A percentile compares a stretch with the other conserved stretches of the same genome.
These are phyloP conservation scores for Willisornis vidua DNA, from an alignment of 2,113 vertebrate genomes.

Conservation along the genomic window DNA sequence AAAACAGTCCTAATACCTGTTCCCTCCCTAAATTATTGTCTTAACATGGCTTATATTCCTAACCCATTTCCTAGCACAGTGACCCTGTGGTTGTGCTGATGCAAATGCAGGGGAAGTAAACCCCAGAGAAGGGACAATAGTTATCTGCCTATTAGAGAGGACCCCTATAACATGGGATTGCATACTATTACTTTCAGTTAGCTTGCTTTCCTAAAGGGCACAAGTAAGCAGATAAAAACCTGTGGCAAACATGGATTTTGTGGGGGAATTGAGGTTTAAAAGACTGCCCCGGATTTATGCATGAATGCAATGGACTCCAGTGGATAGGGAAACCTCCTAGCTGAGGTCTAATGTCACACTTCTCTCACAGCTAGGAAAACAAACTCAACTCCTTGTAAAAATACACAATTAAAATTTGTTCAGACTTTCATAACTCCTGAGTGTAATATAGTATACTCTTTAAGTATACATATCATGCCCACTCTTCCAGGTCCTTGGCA, in stretches of 20 bases:
- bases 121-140: not conserved
- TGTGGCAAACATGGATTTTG: not conserved
- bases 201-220: not conserved
- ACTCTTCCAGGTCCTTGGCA: not conserved
- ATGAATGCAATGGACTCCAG: not conserved
- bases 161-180: not conserved
- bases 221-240: not conserved
- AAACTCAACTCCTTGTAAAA: not conserved
- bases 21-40: not conserved
- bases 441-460: not conserved
- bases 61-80: not conserved
- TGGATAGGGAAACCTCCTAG: not conserved
- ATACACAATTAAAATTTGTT: not conserved
- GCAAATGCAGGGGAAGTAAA: not conserved
- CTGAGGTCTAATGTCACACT: not conserved
- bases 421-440: not conserved
- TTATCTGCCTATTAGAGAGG: not conserved
- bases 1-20: not conserved
- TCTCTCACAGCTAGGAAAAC: not conserved
- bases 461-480: not conserved
- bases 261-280: not conserved
- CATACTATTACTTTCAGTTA: not conserved
- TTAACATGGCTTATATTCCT: not conserved
- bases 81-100: not conserved
- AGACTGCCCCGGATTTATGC: not conserved